Percentiles rank a stretch among this genome's conserved stretches.
phyloP scores from a whole-genome alignment of 2,888 invertebrate genomes.

The Disparrhopalites patrizii region DNA sequence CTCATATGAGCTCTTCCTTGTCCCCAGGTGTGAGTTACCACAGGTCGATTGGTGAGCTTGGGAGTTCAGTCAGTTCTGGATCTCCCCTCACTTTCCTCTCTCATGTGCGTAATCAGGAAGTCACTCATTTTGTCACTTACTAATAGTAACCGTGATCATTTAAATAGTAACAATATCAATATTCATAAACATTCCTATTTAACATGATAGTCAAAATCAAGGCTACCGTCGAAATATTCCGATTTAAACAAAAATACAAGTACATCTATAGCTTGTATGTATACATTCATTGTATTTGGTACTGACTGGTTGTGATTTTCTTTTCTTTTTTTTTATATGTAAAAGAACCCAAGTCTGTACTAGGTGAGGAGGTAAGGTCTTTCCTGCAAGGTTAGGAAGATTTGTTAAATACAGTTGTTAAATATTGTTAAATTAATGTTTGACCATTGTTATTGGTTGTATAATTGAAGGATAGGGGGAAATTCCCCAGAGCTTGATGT shows the following conservation, averaged over 20 bases:
- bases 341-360: too few relatives aligned
- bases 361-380: too few relatives aligned
- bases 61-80: too few relatives aligned
- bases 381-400: too few relatives aligned
- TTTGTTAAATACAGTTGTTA: too few relatives aligned
- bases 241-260: too few relatives aligned
- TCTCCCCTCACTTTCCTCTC: slow-evolving; percentile 9
- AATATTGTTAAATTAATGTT: too few relatives aligned
- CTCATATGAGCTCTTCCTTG: not conserved
- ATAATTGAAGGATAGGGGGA: not conserved
- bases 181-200: not conserved
- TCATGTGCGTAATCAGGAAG: slow-evolving; percentile 17
- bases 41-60: too few relatives aligned
- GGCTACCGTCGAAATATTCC: not conserved
- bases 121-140: slow-evolving; percentile 19
- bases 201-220: not conserved
- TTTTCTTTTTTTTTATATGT: not conserved
- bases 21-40: not conserved
- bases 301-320: not conserved
- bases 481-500: not conserved
- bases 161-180: not conserved
- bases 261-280: not conserved
- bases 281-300: not conserved
- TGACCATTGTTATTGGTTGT: not conserved
- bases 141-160: too few relatives aligned